These are phyloP conservation scores for Amazona guildingii DNA, from an alignment of 2,113 vertebrate genomes.

Conservation along the genomic window DNA sequence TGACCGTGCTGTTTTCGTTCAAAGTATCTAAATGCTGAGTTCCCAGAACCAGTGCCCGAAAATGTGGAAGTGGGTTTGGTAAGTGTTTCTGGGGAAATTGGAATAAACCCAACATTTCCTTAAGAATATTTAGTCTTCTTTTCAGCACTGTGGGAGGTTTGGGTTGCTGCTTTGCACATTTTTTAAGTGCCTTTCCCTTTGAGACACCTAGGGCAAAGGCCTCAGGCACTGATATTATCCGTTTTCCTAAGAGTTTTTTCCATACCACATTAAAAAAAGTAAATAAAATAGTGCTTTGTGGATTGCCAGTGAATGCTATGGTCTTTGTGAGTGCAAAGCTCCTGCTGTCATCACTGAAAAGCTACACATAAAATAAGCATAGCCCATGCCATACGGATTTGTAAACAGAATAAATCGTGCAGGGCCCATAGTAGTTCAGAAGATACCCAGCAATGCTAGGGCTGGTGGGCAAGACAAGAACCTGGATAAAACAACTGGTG, in stretches of 20 bases:
- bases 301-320: not conserved
- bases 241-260: constrained; percentile 45
- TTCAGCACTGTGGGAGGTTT: constrained; percentile 67
- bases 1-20: constrained; percentile 51
- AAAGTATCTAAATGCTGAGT: constrained; percentile 58
- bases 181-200: constrained; percentile 55
- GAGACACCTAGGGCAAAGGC: constrained; percentile 59
- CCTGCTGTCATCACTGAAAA: not conserved
- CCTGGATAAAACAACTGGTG: not conserved
- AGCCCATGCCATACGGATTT: not conserved
- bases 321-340: not conserved
- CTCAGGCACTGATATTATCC: constrained; percentile 56
- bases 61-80: constrained; percentile 68
- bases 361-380: not conserved
- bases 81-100: constrained; percentile 34
- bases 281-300: not conserved
- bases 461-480: not conserved
- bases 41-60: constrained; percentile 31
- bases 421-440: not conserved
- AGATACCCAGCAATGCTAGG: not conserved
- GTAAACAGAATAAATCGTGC: not conserved
- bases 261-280: not conserved
- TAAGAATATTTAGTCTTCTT: constrained; percentile 60
- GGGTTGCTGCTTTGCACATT: constrained; percentile 57
- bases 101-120: constrained; percentile 31